A percentile compares a stretch with the other conserved stretches of the same genome.
phyloP scores from a whole-genome alignment of 2,113 vertebrate genomes.

The Pogona vitticeps region DNA sequence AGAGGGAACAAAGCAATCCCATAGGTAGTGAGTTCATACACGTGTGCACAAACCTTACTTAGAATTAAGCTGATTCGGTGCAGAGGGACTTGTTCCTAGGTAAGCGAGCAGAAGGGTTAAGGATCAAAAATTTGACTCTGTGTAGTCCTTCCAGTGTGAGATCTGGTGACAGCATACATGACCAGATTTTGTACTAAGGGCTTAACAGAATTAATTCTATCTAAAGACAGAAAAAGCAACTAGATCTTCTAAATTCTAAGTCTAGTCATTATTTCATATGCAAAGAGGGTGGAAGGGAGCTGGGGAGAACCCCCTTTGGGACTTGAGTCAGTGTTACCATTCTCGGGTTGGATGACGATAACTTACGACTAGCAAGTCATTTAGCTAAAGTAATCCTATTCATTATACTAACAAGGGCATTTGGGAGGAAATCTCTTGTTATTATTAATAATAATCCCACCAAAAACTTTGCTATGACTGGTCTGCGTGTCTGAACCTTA shows the following conservation, averaged over 20 bases:
- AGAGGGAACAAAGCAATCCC: not conserved
- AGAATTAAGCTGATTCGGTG: not conserved
- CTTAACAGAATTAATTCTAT: not conserved
- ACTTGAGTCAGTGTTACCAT: not conserved
- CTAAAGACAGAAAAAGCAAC: not conserved
- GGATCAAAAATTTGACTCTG: not conserved
- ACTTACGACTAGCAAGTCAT: not conserved
- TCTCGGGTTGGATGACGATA: not conserved
- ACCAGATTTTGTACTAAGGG: not conserved
- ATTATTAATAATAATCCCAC: not conserved
- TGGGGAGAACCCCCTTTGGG: not conserved
- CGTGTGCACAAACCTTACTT: not conserved
- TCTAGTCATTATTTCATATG: constrained; percentile 29
- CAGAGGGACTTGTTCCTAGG: not conserved
- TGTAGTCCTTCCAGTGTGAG: not conserved
- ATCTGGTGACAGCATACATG: not conserved
- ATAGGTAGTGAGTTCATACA: not conserved
- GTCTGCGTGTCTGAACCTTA: constrained; percentile 4
- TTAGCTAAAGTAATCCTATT: not conserved
- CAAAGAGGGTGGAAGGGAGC: not conserved
- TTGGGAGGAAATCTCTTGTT: not conserved
- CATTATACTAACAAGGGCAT: not conserved
- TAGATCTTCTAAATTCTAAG: not conserved
- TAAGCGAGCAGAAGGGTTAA: not conserved
- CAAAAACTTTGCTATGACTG: not conserved